Evolutionary conservation across 2,113 vertebrate genomes (phyloP), one percentile per base, ranked within the genome.

Genomic region (Nycticebus coucang): DNA sequence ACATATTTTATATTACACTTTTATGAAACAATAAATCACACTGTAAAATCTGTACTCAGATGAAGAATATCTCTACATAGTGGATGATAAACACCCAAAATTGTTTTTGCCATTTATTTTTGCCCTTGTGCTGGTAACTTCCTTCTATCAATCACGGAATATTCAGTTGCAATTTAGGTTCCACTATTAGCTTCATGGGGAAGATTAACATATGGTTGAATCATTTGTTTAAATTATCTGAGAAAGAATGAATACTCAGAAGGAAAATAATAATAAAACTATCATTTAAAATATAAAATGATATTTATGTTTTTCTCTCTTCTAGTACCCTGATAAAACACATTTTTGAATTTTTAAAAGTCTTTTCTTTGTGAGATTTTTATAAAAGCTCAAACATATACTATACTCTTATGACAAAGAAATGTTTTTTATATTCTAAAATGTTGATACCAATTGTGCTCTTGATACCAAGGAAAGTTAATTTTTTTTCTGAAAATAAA

Each of bases 1-100:
- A 88, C 0, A 26, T 62, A 59, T 57, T 75, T 91, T 75, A 28
- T 77, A n/a, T 91, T 79, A n/a, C 24, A 79, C 26, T 86, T 50
- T 82, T 81, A 85, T 71, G 35, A 78, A 86, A 66, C 13, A 88
- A 35, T 93, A 86, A 91, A 95, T 96, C 55, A 87, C n/a, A 77
- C 19, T 59, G 4, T 53, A 59, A 75, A 59, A 69, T 85, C 11
- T 79, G 11, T 64, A 80, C 82, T 68, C 66, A 88, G 50, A 60
- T 90, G 28, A 93, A 3, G n/a, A 87, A 60, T 53, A 69, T 57
- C 5, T 33, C 87, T 37, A 68, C 18, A 28, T 22, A 41, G 57
- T 77, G 9, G 26, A 41, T 86, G 22, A 77, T 77, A 93, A 95
- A 87, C 3, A 69, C 33, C 41, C n/a, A 55, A 30, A 72, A 69